phyloP scores from a whole-genome alignment of 1,140 invertebrate genomes.

The Protaetia brevitarsis region DNA sequence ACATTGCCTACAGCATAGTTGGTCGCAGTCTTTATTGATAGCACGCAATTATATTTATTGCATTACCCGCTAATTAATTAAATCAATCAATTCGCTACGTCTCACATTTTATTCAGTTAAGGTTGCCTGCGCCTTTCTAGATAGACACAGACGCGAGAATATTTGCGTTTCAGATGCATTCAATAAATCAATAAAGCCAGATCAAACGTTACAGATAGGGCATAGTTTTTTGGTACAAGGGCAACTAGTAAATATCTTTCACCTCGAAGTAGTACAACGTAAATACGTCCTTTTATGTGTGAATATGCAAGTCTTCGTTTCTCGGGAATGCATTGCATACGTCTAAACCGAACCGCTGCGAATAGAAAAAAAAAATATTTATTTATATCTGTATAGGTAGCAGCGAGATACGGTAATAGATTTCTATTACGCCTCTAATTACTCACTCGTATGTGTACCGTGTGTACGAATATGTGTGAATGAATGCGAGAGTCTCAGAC shows the following conservation, averaged over 20 bases:
- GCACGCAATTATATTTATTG: not conserved
- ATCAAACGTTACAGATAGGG: conserved; percentile 13
- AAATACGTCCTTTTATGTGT: conserved; percentile 13
- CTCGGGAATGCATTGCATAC: not conserved
- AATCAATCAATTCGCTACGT: conserved; percentile 12
- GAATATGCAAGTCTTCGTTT: not conserved
- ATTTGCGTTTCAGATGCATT: conserved; percentile 2
- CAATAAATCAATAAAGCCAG: conserved; percentile 9
- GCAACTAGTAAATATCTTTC: conserved; percentile 15
- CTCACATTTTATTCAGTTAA: conserved; percentile 13
- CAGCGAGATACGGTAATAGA: not conserved
- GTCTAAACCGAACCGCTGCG: not conserved
- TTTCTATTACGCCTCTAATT: conserved; percentile 9
- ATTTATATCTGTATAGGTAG: not conserved
- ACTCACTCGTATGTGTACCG: not conserved
- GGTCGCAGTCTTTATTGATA: not conserved
- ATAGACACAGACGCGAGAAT: not conserved
- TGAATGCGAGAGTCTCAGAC: not conserved
- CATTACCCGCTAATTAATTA: conserved; percentile 10
- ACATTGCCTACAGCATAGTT: too few species aligned
- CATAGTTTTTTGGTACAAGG: conserved; percentile 16
- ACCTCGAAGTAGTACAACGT: not conserved
- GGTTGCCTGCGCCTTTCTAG: conserved; percentile 2
- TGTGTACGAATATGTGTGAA: not conserved
- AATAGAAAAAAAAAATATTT: not conserved